phyloP scores from a whole-genome alignment of 2,113 vertebrate species.

The Athene noctua region DNA sequence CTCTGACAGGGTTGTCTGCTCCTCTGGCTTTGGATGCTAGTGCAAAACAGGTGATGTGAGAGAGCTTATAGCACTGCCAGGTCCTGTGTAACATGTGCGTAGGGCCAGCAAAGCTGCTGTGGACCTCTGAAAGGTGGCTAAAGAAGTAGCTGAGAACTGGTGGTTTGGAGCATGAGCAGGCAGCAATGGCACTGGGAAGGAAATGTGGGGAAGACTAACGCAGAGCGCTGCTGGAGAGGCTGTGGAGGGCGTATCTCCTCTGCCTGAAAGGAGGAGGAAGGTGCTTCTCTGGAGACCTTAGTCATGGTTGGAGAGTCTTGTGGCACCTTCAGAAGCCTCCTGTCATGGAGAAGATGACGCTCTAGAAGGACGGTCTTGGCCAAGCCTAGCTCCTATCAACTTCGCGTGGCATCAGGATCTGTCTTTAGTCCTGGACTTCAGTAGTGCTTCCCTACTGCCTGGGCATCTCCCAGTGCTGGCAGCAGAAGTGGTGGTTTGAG shows the following conservation, averaged over 20 bases:
- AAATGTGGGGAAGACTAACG: not conserved
- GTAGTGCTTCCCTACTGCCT: not conserved
- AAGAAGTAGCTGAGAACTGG: not conserved
- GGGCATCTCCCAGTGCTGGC: not conserved
- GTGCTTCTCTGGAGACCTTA: not conserved
- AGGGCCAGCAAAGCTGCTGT: not conserved
- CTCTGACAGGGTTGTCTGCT: not conserved
- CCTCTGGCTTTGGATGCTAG: not conserved
- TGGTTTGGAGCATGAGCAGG: rapidly evolving
- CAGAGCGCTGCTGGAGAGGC: not conserved
- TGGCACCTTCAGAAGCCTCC: not conserved
- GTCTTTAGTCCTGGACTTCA: not conserved
- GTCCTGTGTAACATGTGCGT: rapidly evolving
- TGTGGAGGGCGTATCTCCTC: not conserved
- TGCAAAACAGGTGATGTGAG: rapidly evolving
- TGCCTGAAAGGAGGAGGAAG: not conserved
- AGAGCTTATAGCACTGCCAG: not conserved
- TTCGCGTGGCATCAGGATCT: not conserved
- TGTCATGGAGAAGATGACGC: not conserved
- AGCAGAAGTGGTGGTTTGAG: not conserved
- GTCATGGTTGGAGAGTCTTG: not conserved
- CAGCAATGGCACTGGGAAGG: rapidly evolving
- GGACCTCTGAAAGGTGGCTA: not conserved
- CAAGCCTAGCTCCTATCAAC: rapidly evolving
- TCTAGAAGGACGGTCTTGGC: not conserved